These are phyloP conservation scores for Trematomus bernacchii DNA, from an alignment of 2,797 vertebrate species.

Conservation along the genomic window DNA sequence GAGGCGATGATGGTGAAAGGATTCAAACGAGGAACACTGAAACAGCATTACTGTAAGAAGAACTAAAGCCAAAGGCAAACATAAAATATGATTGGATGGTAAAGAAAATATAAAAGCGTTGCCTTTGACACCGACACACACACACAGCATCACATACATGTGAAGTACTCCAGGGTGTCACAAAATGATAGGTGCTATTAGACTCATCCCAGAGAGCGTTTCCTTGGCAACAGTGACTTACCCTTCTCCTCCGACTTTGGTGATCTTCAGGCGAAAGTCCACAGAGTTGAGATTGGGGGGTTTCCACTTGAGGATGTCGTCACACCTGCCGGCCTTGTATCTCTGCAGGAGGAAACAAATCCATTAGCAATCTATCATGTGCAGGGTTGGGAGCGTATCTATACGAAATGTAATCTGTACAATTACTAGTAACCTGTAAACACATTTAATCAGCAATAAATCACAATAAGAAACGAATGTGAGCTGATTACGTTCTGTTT, in stretches of 20 bases:
- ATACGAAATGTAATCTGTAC: too few species aligned
- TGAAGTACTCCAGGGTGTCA: conserved; percentile 40
- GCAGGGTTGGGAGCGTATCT: too few species aligned
- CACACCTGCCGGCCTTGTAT: conserved; percentile 95
- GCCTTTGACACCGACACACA: conserved; percentile 29
- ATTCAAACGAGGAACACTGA: conserved; percentile 20
- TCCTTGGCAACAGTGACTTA: conserved; percentile 84
- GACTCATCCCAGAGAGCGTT: conserved; percentile 51
- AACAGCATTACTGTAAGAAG: not conserved
- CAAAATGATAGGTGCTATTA: conserved; percentile 58
- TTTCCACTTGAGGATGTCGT: conserved; percentile 99
- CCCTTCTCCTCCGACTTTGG: conserved; percentile 98
- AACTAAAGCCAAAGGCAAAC: conserved; percentile 35
- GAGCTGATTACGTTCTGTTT: too few species aligned
- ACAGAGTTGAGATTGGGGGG: conserved; percentile 98
- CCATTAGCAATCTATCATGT: too few species aligned
- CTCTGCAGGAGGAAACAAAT: conserved; percentile 82
- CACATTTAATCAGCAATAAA: too few species aligned
- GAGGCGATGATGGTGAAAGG: conserved; percentile 11
- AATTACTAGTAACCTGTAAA: too few species aligned
- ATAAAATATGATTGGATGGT: conserved; percentile 2
- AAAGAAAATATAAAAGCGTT: conserved; percentile 32
- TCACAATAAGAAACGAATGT: too few species aligned
- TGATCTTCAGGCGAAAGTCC: conserved; percentile 98
- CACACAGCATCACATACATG: conserved; percentile 1